Evolutionary conservation across 92 coral and sea anemone species (phyloP).

Genomic region (Zoanthus sociatus): DNA sequence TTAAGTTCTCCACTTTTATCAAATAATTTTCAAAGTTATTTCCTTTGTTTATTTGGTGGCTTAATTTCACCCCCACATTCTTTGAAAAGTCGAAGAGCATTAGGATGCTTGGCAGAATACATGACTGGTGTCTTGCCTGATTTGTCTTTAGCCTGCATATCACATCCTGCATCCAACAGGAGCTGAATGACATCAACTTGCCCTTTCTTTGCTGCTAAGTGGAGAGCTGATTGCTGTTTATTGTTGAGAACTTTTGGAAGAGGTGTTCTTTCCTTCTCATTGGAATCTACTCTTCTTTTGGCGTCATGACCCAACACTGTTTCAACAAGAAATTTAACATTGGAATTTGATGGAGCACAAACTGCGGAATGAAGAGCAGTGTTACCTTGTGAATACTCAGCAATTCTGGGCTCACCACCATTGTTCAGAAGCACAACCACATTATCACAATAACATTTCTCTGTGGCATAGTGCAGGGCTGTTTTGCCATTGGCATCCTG

Average conservation of each 20-base stretch:
- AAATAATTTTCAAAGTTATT: not conserved
- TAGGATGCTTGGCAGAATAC: conserved; percentile 17
- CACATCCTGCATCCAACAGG: conserved; percentile 28
- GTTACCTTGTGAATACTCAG: not conserved
- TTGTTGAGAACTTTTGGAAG: conserved; percentile 16
- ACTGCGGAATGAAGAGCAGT: conserved; percentile 3
- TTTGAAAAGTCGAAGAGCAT: not conserved
- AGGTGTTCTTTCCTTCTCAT: not conserved
- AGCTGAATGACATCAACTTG: not conserved
- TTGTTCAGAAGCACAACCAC: not conserved
- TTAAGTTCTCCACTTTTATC: not conserved
- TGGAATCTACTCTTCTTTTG: not conserved
- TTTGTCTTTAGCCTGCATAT: conserved; percentile 31
- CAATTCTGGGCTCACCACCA: not conserved
- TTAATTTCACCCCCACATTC: conserved; percentile 24
- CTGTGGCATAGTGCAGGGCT: conserved; percentile 24
- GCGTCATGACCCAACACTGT: not conserved
- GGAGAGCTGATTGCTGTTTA: conserved; percentile 14
- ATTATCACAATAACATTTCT: not conserved
- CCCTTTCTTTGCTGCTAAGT: conserved; percentile 39
- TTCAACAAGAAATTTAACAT: not conserved
- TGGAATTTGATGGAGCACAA: not conserved
- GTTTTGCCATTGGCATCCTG: not conserved
- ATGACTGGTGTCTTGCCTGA: conserved; percentile 41
- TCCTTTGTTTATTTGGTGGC: not conserved